phyloP scores from a whole-genome alignment of 2,113 vertebrate species.

The Laticauda colubrina region DNA sequence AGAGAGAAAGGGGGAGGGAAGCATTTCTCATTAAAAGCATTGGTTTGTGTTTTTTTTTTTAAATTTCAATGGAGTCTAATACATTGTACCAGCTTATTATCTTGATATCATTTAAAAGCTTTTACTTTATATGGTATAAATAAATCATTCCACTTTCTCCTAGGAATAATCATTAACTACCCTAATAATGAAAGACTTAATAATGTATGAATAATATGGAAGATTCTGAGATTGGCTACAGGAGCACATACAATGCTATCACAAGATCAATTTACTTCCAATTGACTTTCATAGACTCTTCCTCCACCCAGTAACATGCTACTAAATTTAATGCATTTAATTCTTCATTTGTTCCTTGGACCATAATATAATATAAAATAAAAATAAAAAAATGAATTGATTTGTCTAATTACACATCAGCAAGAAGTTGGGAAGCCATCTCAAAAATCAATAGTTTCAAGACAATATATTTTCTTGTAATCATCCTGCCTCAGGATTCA shows the following conservation, averaged over 20 bases:
- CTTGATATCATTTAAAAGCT: not conserved
- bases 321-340: not conserved
- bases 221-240: not conserved
- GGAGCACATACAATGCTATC: not conserved
- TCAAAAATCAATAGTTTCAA: not conserved
- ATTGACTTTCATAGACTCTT: not conserved
- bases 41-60: not conserved
- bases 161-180: not conserved
- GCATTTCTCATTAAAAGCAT: not conserved
- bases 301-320: not conserved
- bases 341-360: not conserved
- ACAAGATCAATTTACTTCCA: not conserved
- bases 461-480: not conserved
- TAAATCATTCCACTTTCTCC: not conserved
- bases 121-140: not conserved
- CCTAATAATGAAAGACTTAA: not conserved
- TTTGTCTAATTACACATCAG: not conserved
- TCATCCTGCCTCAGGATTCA: not conserved
- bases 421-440: not conserved
- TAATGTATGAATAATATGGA: not conserved
- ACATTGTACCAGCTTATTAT: not conserved
- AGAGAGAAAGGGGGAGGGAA: not conserved
- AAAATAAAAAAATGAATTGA: not conserved
- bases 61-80: too few relatives aligned
- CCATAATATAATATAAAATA: not conserved